Evolutionary conservation across 2,797 vertebrate genomes (phyloP).

Genomic region (Sebastolobus alascanus): DNA sequence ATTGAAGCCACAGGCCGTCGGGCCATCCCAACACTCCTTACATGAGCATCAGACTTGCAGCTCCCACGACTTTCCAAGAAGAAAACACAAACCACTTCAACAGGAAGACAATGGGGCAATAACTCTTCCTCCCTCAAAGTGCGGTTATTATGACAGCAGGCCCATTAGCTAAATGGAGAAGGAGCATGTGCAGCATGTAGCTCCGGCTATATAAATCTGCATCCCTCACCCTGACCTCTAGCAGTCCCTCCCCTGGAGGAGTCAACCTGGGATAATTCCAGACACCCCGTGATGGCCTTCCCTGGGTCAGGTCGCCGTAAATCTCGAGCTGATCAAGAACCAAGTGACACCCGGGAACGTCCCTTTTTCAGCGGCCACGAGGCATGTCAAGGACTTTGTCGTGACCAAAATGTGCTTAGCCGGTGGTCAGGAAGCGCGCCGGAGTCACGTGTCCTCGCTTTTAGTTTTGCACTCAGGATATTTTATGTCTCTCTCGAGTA

Average conservation of each 20-base stretch:
- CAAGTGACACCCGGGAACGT: constrained; percentile 53
- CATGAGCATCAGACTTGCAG: constrained; percentile 23
- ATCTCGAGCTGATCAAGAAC: constrained; percentile 73
- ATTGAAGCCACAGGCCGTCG: constrained; percentile 1
- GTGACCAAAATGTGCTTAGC: constrained; percentile 59
- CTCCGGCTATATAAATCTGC: constrained; percentile 67
- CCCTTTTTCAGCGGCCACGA: constrained; percentile 38
- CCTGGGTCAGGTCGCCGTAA: constrained; percentile 75
- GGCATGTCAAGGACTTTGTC: constrained; percentile 60
- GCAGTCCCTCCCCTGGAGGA: constrained; percentile 43
- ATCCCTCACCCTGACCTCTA: constrained; percentile 73
- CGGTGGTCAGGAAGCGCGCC: constrained; percentile 44
- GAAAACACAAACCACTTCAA: constrained; percentile 56
- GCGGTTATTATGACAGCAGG: constrained; percentile 86
- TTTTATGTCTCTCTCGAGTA: constrained; percentile 50
- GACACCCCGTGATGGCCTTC: constrained; percentile 56
- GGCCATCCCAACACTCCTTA: constrained; percentile 9
- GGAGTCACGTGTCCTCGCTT: constrained; percentile 42
- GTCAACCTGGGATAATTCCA: constrained; percentile 69
- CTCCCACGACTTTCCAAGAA: constrained; percentile 52
- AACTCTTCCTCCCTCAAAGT: constrained; percentile 77
- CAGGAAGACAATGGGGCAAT: constrained; percentile 66
- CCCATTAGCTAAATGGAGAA: constrained; percentile 93
- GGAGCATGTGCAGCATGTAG: constrained; percentile 60
- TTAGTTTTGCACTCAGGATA: constrained; percentile 48